phyloP scores from a whole-genome alignment of 2,888 invertebrate species.

The Rhagophthalmus giganteus region DNA sequence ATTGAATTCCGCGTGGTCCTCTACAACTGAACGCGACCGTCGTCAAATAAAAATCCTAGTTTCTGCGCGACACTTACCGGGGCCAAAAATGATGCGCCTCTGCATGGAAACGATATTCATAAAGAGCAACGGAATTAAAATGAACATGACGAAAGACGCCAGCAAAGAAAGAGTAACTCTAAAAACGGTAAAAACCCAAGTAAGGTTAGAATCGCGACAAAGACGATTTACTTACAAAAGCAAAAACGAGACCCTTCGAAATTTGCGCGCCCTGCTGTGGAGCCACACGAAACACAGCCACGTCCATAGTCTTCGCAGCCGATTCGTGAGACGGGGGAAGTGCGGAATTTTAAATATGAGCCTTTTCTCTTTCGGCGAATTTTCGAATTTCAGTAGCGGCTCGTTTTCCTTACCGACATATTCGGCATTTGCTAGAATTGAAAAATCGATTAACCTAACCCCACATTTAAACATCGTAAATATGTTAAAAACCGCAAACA shows the following conservation, averaged over 20 bases:
- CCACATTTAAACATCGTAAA: no score
- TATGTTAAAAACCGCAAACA: no score
- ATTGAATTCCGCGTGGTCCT: not conserved
- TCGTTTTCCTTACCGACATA: no score
- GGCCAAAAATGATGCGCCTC: not conserved
- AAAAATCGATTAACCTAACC: no score
- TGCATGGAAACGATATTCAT: not conserved
- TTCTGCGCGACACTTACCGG: not conserved
- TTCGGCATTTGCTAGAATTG: no score
- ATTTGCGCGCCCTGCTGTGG: constrained; percentile 3
- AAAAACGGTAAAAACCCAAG: not conserved
- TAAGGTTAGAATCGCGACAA: not conserved
- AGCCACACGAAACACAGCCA: constrained; percentile 4
- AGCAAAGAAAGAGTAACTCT: not conserved
- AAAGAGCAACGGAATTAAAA: not conserved
- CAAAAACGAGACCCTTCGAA: not conserved
- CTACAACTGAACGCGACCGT: not conserved
- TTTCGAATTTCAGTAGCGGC: no score
- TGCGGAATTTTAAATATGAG: no score
- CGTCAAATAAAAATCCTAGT: not conserved
- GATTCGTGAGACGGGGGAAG: no score
- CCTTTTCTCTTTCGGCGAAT: no score
- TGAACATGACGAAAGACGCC: not conserved
- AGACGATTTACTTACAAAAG: not conserved
- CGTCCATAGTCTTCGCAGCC: constrained; percentile 1